Conservation (phyloP, 2,888 invertebrate genomes). For the Heterodera filipjevi region DNA sequence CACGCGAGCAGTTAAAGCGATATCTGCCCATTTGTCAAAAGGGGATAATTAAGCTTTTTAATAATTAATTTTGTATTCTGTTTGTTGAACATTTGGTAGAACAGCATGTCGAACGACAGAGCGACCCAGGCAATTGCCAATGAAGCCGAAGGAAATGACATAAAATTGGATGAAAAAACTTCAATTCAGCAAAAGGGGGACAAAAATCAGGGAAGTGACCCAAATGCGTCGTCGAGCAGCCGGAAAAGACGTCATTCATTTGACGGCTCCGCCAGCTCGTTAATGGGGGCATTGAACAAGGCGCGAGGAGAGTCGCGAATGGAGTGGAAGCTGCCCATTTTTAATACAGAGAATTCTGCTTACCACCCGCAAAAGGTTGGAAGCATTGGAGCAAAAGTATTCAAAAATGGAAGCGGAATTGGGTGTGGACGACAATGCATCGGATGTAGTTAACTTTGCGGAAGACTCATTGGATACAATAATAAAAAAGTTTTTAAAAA, state of each 20-base stretch:
- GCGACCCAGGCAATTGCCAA: too few relatives aligned
- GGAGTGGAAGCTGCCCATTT: too few relatives aligned
- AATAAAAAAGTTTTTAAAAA: neutral
- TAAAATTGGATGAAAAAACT: neutral
- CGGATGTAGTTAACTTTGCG: neutral
- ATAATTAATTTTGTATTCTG: too few relatives aligned
- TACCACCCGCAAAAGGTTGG: neutral
- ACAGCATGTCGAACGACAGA: too few relatives aligned
- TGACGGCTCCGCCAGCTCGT: neutral
- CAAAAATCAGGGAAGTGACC: too few relatives aligned
- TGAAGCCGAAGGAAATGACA: too few relatives aligned
- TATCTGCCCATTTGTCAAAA: neutral
- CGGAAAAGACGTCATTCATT: neutral
- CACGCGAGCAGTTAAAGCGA: neutral
- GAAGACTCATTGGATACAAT: neutral
- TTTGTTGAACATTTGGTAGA: too few relatives aligned
- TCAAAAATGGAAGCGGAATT: neutral
- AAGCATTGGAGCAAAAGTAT: neutral
- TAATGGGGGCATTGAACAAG: neutral
- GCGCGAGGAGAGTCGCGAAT: too few relatives aligned
- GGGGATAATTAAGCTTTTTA: neutral
- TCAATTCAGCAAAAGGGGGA: too few relatives aligned
- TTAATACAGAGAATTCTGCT: too few relatives aligned
- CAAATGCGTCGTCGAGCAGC: too few relatives aligned
- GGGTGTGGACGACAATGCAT: neutral